Percentiles rank a stretch among this genome's conserved stretches.
Evolutionary conservation across 2,797 vertebrate genomes (phyloP).

Genomic region (Crocidura indochinensis): DNA sequence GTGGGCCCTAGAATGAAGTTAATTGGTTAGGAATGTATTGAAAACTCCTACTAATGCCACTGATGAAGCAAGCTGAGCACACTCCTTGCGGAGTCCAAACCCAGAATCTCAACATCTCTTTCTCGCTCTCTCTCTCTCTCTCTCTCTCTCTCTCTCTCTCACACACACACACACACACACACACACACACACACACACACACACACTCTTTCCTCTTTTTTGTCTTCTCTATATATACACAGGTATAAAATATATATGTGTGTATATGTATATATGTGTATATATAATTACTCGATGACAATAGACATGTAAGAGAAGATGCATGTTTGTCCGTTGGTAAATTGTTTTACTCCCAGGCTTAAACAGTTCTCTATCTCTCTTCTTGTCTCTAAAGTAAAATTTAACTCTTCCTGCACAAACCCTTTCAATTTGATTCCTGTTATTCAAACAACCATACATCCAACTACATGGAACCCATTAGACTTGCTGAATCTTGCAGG

Average conservation of each 20-base stretch:
- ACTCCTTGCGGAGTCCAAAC: conserved; percentile 28
- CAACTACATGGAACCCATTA: background rate
- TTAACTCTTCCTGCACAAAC: background rate
- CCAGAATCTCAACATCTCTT: background rate
- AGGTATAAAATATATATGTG: no score
- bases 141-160: no score
- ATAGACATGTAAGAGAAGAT: background rate
- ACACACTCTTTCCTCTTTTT: no score
- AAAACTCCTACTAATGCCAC: conserved; percentile 9
- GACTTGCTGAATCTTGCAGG: background rate
- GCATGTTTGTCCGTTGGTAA: background rate
- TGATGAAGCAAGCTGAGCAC: background rate
- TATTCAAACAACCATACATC: background rate
- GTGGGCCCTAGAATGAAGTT: background rate
- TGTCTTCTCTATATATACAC: no score
- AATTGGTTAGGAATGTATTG: background rate
- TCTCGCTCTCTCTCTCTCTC: background rate
- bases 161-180: no score
- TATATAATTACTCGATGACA: background rate
- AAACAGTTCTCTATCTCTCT: conserved; percentile 23
- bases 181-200: no score
- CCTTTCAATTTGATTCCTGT: background rate
- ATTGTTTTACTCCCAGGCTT: conserved; percentile 1
- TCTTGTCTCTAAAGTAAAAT: conserved; percentile 41
- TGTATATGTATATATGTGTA: no score